Conservation (phyloP, 1,140 invertebrate species). For the Mycetomoellerius zeteki region DNA sequence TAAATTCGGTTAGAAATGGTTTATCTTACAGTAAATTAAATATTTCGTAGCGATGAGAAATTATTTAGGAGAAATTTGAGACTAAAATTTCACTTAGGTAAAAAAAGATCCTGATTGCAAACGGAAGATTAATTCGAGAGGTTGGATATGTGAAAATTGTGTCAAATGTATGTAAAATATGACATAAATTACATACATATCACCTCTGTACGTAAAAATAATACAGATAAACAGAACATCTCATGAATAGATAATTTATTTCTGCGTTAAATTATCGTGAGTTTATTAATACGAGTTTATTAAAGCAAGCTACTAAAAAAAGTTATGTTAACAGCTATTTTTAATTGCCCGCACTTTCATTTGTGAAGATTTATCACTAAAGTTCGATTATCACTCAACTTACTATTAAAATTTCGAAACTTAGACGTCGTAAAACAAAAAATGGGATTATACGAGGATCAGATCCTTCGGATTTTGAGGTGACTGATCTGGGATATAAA, state of each 20-base stretch:
- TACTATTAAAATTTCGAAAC: background rate
- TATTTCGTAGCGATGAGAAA: background rate
- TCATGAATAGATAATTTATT: background rate
- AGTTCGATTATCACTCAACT: background rate
- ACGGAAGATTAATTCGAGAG: background rate
- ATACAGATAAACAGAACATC: background rate
- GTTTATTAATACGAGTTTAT: background rate
- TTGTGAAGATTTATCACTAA: background rate
- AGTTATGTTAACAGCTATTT: background rate
- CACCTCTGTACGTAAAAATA: background rate
- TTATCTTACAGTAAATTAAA: background rate
- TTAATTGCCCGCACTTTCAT: background rate
- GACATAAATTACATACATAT: background rate
- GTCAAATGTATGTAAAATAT: background rate
- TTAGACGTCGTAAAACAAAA: background rate
- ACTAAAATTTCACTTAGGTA: too few relatives aligned
- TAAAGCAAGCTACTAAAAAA: background rate
- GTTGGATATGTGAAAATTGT: background rate
- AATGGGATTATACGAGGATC: background rate
- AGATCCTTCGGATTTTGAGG: background rate
- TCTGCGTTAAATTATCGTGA: background rate
- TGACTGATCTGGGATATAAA: conserved; percentile 14
- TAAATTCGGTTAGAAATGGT: background rate
- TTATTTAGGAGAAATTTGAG: background rate
- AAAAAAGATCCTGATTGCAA: too few relatives aligned